Percentiles rank a stretch among this genome's conserved stretches.
Evolutionary conservation across 53 echinoderm and acorn worm species (phyloP).

Genomic region (Crossaster papposus): DNA sequence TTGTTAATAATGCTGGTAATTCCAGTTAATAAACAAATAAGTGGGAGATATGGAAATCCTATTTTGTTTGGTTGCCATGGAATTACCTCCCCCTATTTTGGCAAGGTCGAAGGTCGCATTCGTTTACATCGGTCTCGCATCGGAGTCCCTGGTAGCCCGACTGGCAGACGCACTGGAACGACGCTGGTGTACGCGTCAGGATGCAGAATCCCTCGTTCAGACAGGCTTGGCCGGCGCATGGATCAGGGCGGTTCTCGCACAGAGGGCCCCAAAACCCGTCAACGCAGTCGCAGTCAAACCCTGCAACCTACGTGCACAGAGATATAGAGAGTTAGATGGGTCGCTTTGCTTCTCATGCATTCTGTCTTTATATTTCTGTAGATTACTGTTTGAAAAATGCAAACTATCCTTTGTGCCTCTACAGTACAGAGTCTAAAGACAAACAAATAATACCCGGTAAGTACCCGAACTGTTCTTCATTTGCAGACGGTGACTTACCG

Average conservation of each 20-base stretch:
- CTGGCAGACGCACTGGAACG: constrained; percentile 28
- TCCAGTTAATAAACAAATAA: too few species aligned
- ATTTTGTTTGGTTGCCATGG: background rate
- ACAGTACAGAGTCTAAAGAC: too few species aligned
- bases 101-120: constrained; percentile 39
- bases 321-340: too few species aligned
- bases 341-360: too few species aligned
- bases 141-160: constrained; percentile 35
- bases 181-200: background rate
- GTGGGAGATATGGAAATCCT: background rate
- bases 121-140: constrained; percentile 33
- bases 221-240: constrained; percentile 24
- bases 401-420: too few species aligned
- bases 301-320: constrained; percentile 12
- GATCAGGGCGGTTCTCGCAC: constrained; percentile 27
- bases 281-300: constrained; percentile 39
- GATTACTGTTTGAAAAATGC: too few species aligned
- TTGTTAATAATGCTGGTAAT: too few species aligned
- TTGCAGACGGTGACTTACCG: too few species aligned
- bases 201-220: constrained; percentile 22
- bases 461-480: too few species aligned
- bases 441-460: too few species aligned
- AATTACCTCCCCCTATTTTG: constrained; percentile 35
- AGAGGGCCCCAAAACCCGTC: constrained; percentile 34
- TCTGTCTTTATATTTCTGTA: too few species aligned